Conservation (phyloP, 2,113 vertebrate genomes). For the Ictidomys tridecemlineatus region DNA sequence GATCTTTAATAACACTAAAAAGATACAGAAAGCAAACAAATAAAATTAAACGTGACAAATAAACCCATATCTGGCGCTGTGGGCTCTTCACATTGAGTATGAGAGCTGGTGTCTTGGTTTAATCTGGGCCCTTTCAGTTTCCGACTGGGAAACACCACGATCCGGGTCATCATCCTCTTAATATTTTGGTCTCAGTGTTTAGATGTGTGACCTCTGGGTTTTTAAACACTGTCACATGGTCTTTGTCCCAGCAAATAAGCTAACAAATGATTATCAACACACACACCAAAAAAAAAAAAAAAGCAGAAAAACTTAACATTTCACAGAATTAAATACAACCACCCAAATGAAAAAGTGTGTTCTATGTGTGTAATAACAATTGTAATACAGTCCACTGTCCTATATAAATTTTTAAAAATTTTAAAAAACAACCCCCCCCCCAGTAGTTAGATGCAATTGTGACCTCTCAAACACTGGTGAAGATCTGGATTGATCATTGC, state of each 20-base stretch:
- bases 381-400: no score
- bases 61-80: neutral
- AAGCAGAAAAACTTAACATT: neutral
- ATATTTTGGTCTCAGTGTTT: neutral
- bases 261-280: neutral
- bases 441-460: neutral
- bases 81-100: neutral
- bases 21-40: neutral
- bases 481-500: neutral
- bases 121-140: neutral
- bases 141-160: neutral
- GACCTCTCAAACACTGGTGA: neutral
- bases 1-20: neutral
- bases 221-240: neutral
- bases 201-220: neutral
- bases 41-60: neutral
- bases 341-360: no score
- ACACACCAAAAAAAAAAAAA: neutral
- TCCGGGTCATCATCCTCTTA: neutral
- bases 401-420: no score
- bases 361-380: no score
- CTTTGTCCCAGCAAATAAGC: neutral
- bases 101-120: neutral
- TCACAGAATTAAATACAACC: neutral
- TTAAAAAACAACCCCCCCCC: neutral